A percentile compares a stretch with the other conserved stretches of the same genome.
Evolutionary conservation across 2,888 invertebrate genomes (phyloP).

Genomic region (Eueremaeus valkanovi): DNA sequence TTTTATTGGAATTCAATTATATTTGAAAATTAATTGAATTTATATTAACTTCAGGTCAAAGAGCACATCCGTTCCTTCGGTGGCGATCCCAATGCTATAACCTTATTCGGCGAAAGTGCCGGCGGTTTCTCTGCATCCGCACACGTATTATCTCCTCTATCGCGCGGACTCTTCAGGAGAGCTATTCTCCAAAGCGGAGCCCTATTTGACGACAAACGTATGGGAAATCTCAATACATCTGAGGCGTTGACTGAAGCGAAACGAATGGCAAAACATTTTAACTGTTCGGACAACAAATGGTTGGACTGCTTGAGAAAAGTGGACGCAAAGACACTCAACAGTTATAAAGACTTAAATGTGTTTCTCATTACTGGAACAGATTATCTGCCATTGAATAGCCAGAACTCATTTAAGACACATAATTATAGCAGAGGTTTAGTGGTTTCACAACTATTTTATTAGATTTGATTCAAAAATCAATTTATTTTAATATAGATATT

Average conservation of each 20-base stretch:
- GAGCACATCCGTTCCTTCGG: conserved; percentile 51
- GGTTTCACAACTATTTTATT: background rate
- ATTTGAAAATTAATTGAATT: background rate
- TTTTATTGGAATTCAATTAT: background rate
- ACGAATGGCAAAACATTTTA: background rate
- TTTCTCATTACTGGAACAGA: background rate
- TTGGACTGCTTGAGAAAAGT: conserved; percentile 27
- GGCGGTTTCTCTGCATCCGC: conserved; percentile 44
- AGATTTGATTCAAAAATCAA: background rate
- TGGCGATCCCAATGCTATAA: conserved; percentile 52
- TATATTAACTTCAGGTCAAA: background rate
- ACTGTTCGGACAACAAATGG: conserved; percentile 18
- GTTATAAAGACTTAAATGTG: too few relatives aligned
- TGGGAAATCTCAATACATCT: background rate
- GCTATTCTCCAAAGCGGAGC: conserved; percentile 35
- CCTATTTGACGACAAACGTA: background rate
- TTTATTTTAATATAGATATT: background rate
- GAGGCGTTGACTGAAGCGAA: background rate
- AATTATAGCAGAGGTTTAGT: background rate
- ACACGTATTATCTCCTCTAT: conserved; percentile 20
- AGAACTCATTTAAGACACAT: background rate
- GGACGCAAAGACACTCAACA: background rate
- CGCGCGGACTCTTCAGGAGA: conserved; percentile 24
- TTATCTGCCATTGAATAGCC: background rate
- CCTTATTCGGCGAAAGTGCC: conserved; percentile 57